Conservation (phyloP, 2,797 vertebrate species). For the Channa striata region DNA sequence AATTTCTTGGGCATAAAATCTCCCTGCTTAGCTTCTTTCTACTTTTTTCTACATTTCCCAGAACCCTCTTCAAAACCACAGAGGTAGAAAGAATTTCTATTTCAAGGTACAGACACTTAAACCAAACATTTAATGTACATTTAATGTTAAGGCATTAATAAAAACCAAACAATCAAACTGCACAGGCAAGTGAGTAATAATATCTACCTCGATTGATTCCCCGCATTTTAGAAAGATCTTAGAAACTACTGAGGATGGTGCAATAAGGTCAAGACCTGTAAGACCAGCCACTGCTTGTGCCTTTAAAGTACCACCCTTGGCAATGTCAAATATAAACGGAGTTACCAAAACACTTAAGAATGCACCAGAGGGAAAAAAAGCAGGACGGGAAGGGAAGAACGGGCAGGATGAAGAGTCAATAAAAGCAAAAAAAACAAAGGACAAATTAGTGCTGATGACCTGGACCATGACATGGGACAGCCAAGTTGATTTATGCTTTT, state of each 20-base stretch:
- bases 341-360: constrained; percentile 45
- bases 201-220: background rate
- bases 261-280: constrained; percentile 36
- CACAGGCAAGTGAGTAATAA: background rate
- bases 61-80: constrained; percentile 29
- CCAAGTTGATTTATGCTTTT: background rate
- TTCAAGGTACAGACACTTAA: constrained; percentile 51
- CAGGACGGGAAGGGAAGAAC: constrained; percentile 56
- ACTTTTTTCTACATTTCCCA: constrained; percentile 51
- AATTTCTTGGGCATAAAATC: background rate
- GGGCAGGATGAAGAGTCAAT: constrained; percentile 63
- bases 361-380: constrained; percentile 31
- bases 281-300: constrained; percentile 32
- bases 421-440: constrained; percentile 47
- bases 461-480: background rate
- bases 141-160: too few relatives aligned
- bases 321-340: constrained; percentile 46
- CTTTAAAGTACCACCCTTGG: constrained; percentile 21
- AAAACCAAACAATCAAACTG: constrained; percentile 9
- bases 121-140: constrained; percentile 53
- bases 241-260: background rate
- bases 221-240: constrained; percentile 7
- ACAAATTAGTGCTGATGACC: constrained; percentile 8
- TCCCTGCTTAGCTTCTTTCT: constrained; percentile 20
- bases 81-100: constrained; percentile 2